Evolutionary conservation across 2,113 vertebrate genomes (phyloP), one percentile per base, ranked within the genome.

Genomic region (Vimba vimba): DNA sequence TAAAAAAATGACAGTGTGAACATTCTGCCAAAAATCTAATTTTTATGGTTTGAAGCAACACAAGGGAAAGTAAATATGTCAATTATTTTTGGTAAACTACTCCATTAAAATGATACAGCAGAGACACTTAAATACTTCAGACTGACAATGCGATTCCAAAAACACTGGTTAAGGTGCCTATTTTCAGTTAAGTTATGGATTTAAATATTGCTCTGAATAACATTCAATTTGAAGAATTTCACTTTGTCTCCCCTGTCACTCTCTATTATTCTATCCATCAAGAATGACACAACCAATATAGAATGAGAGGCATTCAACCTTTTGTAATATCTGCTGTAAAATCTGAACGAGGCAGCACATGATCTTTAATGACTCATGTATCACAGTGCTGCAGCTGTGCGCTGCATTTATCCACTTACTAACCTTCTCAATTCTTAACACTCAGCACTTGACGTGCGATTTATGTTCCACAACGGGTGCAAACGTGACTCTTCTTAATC

Each of bases 321-420:
- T 80, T 80, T 64, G 45, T 33, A 68, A 47, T 33, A 68, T 82
- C 62, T 52, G 27, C 79, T 52, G 6, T 69, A 30, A 82, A 68
- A 69, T 82, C 45, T 82, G 25, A 66, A 45, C 2, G 2, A 39
- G 39, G 62, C 79, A 33, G 39, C 27, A 71, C 45, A 55, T 83
- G 66, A 82, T 83, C 81, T 71, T 83, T 73, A 83, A 73, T 73
- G 66, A 83, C 47, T 71, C 50, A 23, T 73, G 64, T 73, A 73
- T 83, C 66, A 83, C 45, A n/a, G 66, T 73, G 81, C 47, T 83
- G 81, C 66, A 82, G 62, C 79, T 68, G 79, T 68, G 62, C 23
- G 19, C 81, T 83, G 81, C 81, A 71, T 83, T 83, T 83, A 83
- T 83, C 81, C 81, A 73, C 81, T 25, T 57, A 71, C 81, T 83